phyloP scores from a whole-genome alignment of 2,888 invertebrate species.

The Phortica okadai region DNA sequence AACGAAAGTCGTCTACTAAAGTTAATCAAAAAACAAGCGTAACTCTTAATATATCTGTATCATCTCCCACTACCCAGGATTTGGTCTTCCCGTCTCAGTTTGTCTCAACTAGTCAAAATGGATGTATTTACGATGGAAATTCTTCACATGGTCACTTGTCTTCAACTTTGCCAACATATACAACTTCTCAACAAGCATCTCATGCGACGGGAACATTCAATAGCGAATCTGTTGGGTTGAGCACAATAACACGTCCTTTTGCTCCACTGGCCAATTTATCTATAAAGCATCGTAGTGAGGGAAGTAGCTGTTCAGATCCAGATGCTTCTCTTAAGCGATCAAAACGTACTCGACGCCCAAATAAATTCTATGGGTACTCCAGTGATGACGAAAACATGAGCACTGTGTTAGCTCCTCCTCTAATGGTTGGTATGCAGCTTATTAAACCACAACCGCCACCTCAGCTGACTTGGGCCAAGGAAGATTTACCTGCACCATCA shows the following conservation, averaged over 20 bases:
- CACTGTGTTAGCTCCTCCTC: slow-evolving; percentile 62
- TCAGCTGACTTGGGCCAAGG: slow-evolving; percentile 85
- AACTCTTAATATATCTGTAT: slow-evolving; percentile 46
- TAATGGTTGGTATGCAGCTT: slow-evolving; percentile 70
- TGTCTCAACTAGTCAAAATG: slow-evolving; percentile 7
- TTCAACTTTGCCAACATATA: background rate
- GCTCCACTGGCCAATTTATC: slow-evolving; percentile 50
- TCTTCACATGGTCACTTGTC: background rate
- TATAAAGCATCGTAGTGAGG: slow-evolving; percentile 66
- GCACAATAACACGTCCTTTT: slow-evolving; percentile 53
- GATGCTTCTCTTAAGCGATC: slow-evolving; percentile 83
- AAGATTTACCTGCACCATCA: slow-evolving; percentile 81
- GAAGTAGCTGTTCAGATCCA: slow-evolving; percentile 78
- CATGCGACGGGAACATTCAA: background rate
- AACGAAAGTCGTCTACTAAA: slow-evolving; percentile 77
- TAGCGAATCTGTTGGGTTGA: background rate
- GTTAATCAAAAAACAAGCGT: slow-evolving; percentile 40
- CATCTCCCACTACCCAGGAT: slow-evolving; percentile 72
- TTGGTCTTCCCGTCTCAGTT: slow-evolving; percentile 51
- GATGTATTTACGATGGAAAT: background rate
- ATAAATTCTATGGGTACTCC: slow-evolving; percentile 91
- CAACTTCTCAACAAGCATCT: background rate
- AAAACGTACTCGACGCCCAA: slow-evolving; percentile 88
- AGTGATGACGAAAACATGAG: slow-evolving; percentile 86
- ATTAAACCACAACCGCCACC: slow-evolving; percentile 80